Base-by-base conservation (phyloP, 2,888 invertebrate genomes). In the Micropterix aruncella region DNA sequence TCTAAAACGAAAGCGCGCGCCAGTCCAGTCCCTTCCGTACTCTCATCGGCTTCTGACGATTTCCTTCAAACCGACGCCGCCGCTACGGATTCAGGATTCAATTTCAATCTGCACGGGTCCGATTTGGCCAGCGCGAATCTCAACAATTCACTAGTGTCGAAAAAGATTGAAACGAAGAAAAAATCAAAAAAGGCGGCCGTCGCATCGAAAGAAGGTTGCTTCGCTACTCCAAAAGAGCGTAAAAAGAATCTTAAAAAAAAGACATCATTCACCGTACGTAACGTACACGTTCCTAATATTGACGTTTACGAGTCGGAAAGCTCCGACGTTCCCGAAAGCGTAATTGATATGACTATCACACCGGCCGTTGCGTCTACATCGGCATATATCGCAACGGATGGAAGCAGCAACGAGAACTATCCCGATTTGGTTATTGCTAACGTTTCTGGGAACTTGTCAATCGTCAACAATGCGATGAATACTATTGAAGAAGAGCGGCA, bases 281-380 rank as follows among this genome's bases (percentile, higher is more conserved):
- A 43, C 19, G 14, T 46, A 42, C 9, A 39, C 37, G 19, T 71
- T 18, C 63, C 65, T 2, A 63, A 55, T 52, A 55, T 69, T 3
- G 77, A 77, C 59, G 64, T 76, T 3, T 76, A 75, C 54, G 72
- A 73, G 54, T 76, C 75, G 38, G 77, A 77, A 52, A 77, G 77
- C 53, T 65, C 65, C 2, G 66, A 66, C 52, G 57, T 63, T 44
- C 58, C 59, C 2, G 66, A 65, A 38, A 60, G 60, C 43, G 52
- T 64, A 2, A 62, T 62, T 42, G 56, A 56, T 2, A 45, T 50
- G 15, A 48, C 50, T 16, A 42, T 45, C 5, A 39, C 9, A 27
- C 15, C 38, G 18, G 27, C 5, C 12, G 12, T 27, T 27, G 12
- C 27, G 12, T 12, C 27, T 27, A 27, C 27, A 27, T 27, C 27